phyloP scores from a whole-genome alignment of 2,888 invertebrate species.

The Resseliella maxima region DNA sequence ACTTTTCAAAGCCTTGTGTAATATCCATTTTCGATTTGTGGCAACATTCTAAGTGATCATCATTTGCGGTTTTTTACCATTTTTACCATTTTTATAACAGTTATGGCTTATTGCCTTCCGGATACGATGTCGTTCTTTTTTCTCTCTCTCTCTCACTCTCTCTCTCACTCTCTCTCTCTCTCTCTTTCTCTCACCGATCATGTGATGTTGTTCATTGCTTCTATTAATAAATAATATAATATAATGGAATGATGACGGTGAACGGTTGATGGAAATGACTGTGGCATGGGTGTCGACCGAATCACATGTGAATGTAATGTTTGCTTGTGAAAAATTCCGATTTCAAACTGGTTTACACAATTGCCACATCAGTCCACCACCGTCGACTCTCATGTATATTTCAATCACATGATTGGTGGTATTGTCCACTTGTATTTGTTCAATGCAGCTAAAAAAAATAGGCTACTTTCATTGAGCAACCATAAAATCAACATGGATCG shows the following conservation, averaged over 20 bases:
- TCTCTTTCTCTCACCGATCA: not conserved
- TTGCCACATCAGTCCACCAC: not conserved
- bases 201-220: not conserved
- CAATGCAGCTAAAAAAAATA: not conserved
- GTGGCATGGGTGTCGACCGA: not conserved
- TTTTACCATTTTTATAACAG: constrained; percentile 26
- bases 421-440: not conserved
- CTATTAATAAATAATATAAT: constrained; percentile 54
- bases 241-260: constrained; percentile 47
- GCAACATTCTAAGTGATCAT: constrained; percentile 9
- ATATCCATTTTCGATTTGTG: constrained; percentile 55
- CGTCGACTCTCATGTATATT: not conserved
- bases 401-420: not conserved
- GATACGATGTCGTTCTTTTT: not conserved
- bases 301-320: constrained; percentile 11
- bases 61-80: constrained; percentile 14
- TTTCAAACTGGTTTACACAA: constrained; percentile 5
- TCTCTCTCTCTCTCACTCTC: not conserved
- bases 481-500: constrained; percentile 38
- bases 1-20: not conserved
- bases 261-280: constrained; percentile 4
- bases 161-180: too few species aligned
- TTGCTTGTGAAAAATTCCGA: constrained; percentile 8
- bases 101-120: constrained; percentile 44
- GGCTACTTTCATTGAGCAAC: not conserved